Conservation (phyloP, 2,888 invertebrate species). For the Catocala sponsa region DNA sequence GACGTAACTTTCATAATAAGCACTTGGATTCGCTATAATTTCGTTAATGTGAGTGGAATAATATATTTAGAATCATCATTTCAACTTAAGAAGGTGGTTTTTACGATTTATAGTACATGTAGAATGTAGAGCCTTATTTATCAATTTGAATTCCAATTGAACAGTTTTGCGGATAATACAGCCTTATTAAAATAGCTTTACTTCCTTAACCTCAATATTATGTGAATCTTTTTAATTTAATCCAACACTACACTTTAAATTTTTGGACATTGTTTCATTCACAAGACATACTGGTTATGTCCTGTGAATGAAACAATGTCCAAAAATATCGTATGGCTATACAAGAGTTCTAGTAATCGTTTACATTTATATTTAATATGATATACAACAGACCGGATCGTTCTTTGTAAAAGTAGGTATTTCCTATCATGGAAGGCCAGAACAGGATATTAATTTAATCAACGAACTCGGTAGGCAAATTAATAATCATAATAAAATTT, state of each 20-base stretch:
- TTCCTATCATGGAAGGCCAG: conserved; percentile 5
- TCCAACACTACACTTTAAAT: neutral
- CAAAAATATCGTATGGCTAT: no score
- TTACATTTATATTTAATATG: no score
- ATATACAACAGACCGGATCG: conserved; percentile 9
- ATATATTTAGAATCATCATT: no score
- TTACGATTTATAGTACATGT: conserved; percentile 1
- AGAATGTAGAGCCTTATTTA: neutral
- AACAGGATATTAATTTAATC: conserved; percentile 16
- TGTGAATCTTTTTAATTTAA: neutral
- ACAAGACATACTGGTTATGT: no score
- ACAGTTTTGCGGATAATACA: neutral
- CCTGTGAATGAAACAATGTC: no score
- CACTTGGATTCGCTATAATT: conserved; percentile 22
- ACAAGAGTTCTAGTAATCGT: no score
- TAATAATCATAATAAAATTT: conserved; percentile 3
- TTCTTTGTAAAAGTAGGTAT: conserved; percentile 3
- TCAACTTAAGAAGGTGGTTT: neutral
- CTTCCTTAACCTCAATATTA: neutral
- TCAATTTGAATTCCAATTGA: neutral
- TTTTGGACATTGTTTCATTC: no score
- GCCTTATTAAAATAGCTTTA: neutral
- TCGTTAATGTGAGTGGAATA: conserved; percentile 7
- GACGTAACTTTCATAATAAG: conserved; percentile 27
- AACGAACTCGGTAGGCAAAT: conserved; percentile 5